Evolutionary conservation across 2,113 vertebrate genomes (phyloP), one percentile per base, ranked within the genome.

Genomic region (Chloropsis hardwickii): DNA sequence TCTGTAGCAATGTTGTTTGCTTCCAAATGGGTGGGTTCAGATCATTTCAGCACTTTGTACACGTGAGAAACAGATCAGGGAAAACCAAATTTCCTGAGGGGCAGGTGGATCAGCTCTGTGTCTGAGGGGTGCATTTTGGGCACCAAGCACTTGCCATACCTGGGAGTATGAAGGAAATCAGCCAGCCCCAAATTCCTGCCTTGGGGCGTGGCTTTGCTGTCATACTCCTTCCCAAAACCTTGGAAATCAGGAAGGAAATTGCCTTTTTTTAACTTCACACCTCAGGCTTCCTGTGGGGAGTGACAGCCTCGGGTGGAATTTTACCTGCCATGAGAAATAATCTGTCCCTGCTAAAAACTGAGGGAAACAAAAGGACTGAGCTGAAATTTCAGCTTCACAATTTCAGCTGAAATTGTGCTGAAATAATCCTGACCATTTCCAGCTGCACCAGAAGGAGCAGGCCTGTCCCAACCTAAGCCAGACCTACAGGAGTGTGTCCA

Each of bases 101-200:
- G 1, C 9, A 11, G 25, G 37, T 48, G 25, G 39, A 2, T 51
- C n/a, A 25, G 12, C 29, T 62, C 39, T 60, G 69, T 64, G 70
- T 44, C 20, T 15, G 15, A 50, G 54, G 51, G 65, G 2, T 22
- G 37, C 23, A 0, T 24, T 86, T 4, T 8, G 58, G 50, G 57
- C 7, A 67, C 33, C 31, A 4, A 37, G n/a, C 51, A 6, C 28
- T 62, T 64, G 33, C 21, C 25, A 10, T 70, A 39, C 3, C 5
- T 54, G 45, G 62, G 58, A 40, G 5, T 1, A 2, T 11, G 27
- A 54, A 80, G n/a, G 62, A 23, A 29, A 73, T 11, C 0, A 2
- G 6, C 12, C 47, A 35, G 7, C 2, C 62, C 53, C 66, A 57
- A 19, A 22, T 16, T 27, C 42, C 35, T n/a, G 72, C 70, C 73